Evolutionary conservation across 2,797 vertebrate genomes (phyloP).

Genomic region (Australoheros facetus): DNA sequence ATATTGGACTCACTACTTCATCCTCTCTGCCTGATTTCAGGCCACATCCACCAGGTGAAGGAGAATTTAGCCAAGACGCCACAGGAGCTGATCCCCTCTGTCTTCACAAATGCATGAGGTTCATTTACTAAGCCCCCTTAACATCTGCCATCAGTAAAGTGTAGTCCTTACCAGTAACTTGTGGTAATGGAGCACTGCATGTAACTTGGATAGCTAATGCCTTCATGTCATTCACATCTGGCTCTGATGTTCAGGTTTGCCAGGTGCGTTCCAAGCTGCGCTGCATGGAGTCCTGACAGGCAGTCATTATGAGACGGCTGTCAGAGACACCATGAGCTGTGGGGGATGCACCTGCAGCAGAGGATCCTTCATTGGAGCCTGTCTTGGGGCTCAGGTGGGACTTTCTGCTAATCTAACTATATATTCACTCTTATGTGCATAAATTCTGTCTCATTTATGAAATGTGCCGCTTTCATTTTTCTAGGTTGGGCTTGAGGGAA

Average conservation of each 20-base stretch:
- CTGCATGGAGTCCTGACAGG: constrained; percentile 81
- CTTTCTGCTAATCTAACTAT: not conserved
- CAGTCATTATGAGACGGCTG: constrained; percentile 67
- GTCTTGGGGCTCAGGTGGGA: constrained; percentile 80
- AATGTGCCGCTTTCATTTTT: constrained; percentile 5
- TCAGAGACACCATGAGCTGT: constrained; percentile 80
- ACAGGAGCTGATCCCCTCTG: constrained; percentile 72
- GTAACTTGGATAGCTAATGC: not conserved
- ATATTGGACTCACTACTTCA: not conserved
- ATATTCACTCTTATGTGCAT: not conserved
- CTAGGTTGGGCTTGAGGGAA: constrained; percentile 73
- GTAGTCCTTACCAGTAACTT: not conserved
- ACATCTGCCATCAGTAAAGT: not conserved
- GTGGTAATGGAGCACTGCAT: not conserved
- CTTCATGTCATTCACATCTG: not conserved
- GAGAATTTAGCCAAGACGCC: constrained; percentile 71
- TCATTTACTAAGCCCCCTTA: not conserved
- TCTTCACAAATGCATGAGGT: constrained; percentile 82
- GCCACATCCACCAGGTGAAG: constrained; percentile 78
- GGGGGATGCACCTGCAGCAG: constrained; percentile 83
- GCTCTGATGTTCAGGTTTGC: constrained; percentile 73
- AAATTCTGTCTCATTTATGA: not conserved
- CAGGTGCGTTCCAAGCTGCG: constrained; percentile 83
- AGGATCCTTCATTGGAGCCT: constrained; percentile 82
- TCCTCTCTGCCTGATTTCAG: constrained; percentile 48